Evolutionary conservation across 2,797 vertebrate species (phyloP), one percentile per base, ranked within the genome.

Genomic region (Vireo griseus): DNA sequence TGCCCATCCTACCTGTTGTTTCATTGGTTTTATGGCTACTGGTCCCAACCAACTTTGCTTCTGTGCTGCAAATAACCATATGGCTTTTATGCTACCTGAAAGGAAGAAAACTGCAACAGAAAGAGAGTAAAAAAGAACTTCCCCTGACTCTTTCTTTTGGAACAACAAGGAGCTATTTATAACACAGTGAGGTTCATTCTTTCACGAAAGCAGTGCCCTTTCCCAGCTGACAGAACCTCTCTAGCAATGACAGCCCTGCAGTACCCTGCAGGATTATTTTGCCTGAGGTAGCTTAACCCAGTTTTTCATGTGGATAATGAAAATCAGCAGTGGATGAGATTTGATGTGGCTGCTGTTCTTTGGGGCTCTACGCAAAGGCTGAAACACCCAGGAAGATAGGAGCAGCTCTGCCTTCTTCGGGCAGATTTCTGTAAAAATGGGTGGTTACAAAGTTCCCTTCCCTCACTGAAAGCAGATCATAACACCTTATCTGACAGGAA

Each of bases 221-320:
- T 82, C 65, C 48, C 81, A 48, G 84, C 74, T 71, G 63, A 37
- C 66, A 58, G 44, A 83, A 83, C 48, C 50, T 63, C 74, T 81
- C 88, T 1, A 22, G 80, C 92, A 78, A 8, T 1, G 48, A 39
- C 68, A 91, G 55, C 69, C 47, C 62, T 1, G 0, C 55, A 50
- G 51, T 1, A 81, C 77, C 88, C 80, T 67, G 77, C 52, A 37
- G 93, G 50, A 63, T 44, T 92, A 82, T 52, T 54, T 63, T 16
- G 77, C 82, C 88, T 58, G 86, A 47, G 86, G 73, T 72, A 39
- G 57, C 80, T 85, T 94, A 94, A 93, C 94, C 93, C 77, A 91
- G 74, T 94, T 95, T 92, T 83, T 91, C 81, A 11, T 10, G 51
- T 26, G 29, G 52, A 71, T 91, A 83, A 91, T 77, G 81, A 57